Evolutionary conservation across 2,113 vertebrate genomes (phyloP), one percentile per base, ranked within the genome.

Genomic region (Cinclus cinclus): DNA sequence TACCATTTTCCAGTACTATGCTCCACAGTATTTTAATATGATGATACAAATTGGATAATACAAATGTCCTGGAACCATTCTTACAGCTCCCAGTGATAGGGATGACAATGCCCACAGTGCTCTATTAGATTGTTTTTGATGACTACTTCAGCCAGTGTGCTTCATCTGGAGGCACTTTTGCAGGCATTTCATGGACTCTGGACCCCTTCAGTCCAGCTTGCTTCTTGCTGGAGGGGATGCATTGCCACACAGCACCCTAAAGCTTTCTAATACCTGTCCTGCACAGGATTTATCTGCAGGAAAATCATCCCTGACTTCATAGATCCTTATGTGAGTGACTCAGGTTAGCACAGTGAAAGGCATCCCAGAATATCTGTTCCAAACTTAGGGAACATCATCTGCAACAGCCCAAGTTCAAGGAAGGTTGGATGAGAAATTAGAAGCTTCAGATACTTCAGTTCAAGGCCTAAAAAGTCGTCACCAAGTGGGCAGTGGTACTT

Each of bases 1-100:
- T 85, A 95, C 59, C 78, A 91, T 95, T 94, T 97, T 86, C 95
- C 90, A 95, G 87, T 87, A 85, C 87, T 94, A 7, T 95, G 86
- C 85, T 65, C 93, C 0, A 11, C 95, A 91, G 44, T 93, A 96
- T 91, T 97, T 97, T 96, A 95, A 96, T 89, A 70, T 87, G 92
- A 87, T 79, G 89, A 73, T 74, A 95, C 63, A 94, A 93, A 96
- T 96, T 94, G 79, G 90, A 69, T 87, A 90, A 79, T 94, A 94
- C 71, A 80, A 87, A 81, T 90, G 83, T 81, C 50, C 63, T 97
- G 44, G 0, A 77, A 58, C 41, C 42, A 27, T 70, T 70, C 86
- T 90, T 89, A 84, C 64, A 65, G 3, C 52, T 96, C 41, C n/a
- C 75, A 70, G 55, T 70, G 71, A 95, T 24, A 55, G 64, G 30